These are phyloP conservation scores for Mormyrus hasselquistii DNA, from an alignment of 2,797 vertebrate species.

Conservation along the genomic window DNA sequence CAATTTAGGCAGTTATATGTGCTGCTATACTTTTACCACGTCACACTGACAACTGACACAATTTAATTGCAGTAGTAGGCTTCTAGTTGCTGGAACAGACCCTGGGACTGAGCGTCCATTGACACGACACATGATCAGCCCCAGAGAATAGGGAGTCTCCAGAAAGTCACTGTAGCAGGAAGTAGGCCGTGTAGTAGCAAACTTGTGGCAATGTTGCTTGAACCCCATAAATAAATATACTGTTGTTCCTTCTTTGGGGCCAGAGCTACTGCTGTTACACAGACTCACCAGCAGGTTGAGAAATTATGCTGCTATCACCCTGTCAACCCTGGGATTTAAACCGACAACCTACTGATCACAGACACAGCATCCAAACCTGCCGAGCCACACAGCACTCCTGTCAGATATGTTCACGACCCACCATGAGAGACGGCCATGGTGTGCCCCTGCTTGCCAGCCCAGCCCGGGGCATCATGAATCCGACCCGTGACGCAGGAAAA, in stretches of 20 bases:
- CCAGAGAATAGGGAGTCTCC: background rate
- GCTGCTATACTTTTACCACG: conserved; percentile 3
- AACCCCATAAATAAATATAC: background rate
- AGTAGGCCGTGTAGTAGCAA: background rate
- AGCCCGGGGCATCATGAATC: background rate
- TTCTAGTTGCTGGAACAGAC: background rate
- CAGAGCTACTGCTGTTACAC: background rate
- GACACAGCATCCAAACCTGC: background rate
- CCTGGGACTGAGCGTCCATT: background rate
- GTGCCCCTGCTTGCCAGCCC: background rate
- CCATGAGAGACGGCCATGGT: background rate
- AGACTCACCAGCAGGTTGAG: background rate
- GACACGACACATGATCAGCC: background rate
- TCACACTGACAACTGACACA: conserved; percentile 18
- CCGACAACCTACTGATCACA: background rate
- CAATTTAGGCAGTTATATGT: conserved; percentile 8
- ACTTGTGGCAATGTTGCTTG: background rate
- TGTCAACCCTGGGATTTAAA: background rate
- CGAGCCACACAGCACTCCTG: background rate
- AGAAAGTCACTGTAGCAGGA: background rate
- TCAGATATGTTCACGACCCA: background rate
- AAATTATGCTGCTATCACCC: background rate
- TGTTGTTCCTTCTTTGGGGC: background rate
- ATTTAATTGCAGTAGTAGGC: background rate
- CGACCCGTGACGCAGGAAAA: background rate